Evolutionary conservation across 1,140 invertebrate species (phyloP).

Genomic region (Drosophila ironensis): DNA sequence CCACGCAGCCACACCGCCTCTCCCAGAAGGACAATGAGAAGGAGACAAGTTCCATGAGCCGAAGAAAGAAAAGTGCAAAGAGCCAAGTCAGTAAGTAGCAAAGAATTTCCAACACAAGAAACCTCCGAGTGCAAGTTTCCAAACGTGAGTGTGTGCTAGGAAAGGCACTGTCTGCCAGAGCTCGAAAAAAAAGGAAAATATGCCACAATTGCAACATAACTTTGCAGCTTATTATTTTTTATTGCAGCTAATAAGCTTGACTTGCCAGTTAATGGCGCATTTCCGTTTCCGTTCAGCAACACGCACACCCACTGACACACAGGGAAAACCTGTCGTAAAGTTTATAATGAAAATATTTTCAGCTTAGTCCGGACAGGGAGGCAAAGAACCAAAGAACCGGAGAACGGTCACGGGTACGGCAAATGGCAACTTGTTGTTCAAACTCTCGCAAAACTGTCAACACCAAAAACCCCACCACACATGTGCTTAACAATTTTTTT

Average conservation of each 20-base stretch:
- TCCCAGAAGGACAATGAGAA: constrained; percentile 27
- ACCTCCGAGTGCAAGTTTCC: constrained; percentile 9
- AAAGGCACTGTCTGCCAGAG: constrained; percentile 1
- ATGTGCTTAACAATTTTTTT: constrained; percentile 16
- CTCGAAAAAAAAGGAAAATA: constrained; percentile 36
- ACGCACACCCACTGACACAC: constrained; percentile 6
- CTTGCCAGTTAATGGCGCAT: constrained; percentile 76
- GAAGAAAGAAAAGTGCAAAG: constrained; percentile 36
- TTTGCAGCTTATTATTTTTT: constrained; percentile 79
- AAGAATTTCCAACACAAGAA: constrained; percentile 46
- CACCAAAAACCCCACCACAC: constrained; percentile 28
- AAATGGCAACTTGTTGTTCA: constrained; percentile 66
- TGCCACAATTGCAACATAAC: constrained; percentile 77
- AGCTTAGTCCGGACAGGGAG: constrained; percentile 40
- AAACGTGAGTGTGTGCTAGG: neutral
- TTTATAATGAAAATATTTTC: constrained; percentile 78
- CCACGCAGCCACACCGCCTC: neutral
- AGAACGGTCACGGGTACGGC: constrained; percentile 13
- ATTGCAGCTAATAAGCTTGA: constrained; percentile 77
- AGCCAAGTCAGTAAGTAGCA: constrained; percentile 43
- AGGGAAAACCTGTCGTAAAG: constrained; percentile 68
- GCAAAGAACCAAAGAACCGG: constrained; percentile 7
- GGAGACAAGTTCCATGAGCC: constrained; percentile 33
- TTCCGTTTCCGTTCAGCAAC: constrained; percentile 61
- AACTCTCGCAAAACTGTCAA: constrained; percentile 47